Evolutionary conservation across 2,113 vertebrate genomes (phyloP).

Genomic region (Zeus faber): DNA sequence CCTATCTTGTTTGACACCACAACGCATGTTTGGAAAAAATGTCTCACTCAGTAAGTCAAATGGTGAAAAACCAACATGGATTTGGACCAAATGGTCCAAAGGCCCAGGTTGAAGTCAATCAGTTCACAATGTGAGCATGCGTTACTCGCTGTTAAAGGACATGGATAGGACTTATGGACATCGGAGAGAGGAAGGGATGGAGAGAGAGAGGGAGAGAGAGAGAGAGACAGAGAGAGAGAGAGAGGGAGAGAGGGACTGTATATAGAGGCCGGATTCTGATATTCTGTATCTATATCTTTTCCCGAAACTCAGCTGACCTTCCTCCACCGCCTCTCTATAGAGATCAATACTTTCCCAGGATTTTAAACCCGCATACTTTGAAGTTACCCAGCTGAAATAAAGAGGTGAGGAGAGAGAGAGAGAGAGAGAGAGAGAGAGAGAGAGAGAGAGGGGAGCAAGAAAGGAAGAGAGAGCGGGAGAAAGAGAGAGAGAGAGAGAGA

Average conservation of each 20-base stretch:
- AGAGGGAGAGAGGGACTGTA: not conserved
- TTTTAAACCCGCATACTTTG: slow-evolving; percentile 64
- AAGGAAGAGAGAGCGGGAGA: slow-evolving; percentile 13
- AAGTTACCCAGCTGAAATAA: slow-evolving; percentile 47
- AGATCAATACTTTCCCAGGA: slow-evolving; percentile 70
- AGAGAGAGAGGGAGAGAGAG: not conserved
- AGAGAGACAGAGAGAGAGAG: not conserved
- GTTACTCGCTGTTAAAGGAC: no score
- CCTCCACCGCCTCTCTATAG: slow-evolving; percentile 40
- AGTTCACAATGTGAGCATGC: no score
- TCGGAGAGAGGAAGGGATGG: not conserved
- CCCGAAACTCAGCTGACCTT: slow-evolving; percentile 56
- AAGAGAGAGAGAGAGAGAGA: slow-evolving; percentile 32
- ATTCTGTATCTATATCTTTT: slow-evolving; percentile 33
- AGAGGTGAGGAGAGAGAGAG: slow-evolving; percentile 25
- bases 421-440: slow-evolving; percentile 32
- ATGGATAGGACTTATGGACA: no score
- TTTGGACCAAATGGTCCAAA: no score
- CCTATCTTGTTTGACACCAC: no score
- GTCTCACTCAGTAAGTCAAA: no score
- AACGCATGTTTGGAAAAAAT: no score
- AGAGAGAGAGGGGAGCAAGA: slow-evolving; percentile 33
- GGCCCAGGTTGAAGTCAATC: no score
- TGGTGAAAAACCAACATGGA: no score
- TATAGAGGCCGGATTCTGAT: no score